These are phyloP conservation scores for Caranx melampygus DNA, from an alignment of 2,113 vertebrate species.

Conservation along the genomic window DNA sequence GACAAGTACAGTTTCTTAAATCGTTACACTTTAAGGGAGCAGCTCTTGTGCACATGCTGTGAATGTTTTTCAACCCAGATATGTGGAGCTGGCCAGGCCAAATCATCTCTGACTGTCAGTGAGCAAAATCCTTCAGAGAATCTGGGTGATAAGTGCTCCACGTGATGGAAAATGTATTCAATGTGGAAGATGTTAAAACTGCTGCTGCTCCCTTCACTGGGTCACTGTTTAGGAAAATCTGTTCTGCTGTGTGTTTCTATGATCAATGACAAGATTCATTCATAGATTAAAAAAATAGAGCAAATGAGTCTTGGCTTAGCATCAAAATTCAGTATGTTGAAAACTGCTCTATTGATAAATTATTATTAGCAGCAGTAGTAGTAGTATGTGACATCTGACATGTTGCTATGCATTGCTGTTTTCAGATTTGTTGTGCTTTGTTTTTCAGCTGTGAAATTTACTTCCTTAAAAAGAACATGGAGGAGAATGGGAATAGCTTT, in stretches of 20 bases:
- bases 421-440: no score
- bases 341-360: no score
- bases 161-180: neutral
- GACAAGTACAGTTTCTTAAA: constrained; percentile 30
- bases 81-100: neutral
- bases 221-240: neutral
- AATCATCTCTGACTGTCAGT: constrained; percentile 1
- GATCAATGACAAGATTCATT: no score
- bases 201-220: neutral
- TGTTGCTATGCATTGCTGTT: no score
- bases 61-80: constrained; percentile 27
- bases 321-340: no score
- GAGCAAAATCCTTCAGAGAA: neutral
- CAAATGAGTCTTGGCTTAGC: no score
- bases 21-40: constrained; percentile 23
- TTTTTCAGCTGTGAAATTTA: no score
- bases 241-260: neutral
- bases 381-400: no score
- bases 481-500: no score
- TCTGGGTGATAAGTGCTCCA: neutral
- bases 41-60: neutral
- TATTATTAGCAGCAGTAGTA: no score
- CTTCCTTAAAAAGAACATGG: no score
- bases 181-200: neutral
- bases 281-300: no score